Evolutionary conservation across 30 jellyfish, hydroid and myxozoan genomes (phyloP).

Genomic region (Aurelia aurita complex sp. Pacific): DNA sequence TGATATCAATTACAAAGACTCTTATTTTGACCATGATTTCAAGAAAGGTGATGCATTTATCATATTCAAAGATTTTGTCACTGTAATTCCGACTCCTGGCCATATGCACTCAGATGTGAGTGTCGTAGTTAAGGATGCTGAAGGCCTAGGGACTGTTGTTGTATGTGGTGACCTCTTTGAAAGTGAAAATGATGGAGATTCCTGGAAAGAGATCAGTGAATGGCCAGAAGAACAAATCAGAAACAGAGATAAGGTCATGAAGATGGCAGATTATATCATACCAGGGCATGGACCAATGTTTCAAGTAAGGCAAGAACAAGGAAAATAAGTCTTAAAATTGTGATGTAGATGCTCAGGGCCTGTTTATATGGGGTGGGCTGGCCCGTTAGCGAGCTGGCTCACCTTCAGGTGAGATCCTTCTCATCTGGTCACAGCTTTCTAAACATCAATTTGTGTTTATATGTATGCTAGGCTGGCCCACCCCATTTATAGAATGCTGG

Average conservation of each 20-base stretch:
- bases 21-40: slow-evolving; percentile 75
- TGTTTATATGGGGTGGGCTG: too few relatives aligned
- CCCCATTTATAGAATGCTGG: too few relatives aligned
- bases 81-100: slow-evolving; percentile 96
- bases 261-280: slow-evolving; percentile 77
- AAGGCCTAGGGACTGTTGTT: slow-evolving; percentile 79
- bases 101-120: slow-evolving; percentile 93
- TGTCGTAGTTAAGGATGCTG: slow-evolving; percentile 57
- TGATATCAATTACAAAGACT: slow-evolving; percentile 82
- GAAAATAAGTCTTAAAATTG: too few relatives aligned
- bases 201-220: slow-evolving; percentile 89
- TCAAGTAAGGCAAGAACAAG: slow-evolving; percentile 12
- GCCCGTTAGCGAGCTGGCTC: too few relatives aligned
- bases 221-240: slow-evolving; percentile 76
- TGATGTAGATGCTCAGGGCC: too few relatives aligned
- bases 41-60: slow-evolving; percentile 67
- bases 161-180: slow-evolving; percentile 98
- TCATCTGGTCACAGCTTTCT: too few relatives aligned
- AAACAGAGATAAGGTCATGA: slow-evolving; percentile 57
- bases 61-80: slow-evolving; percentile 43
- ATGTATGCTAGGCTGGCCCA: too few relatives aligned
- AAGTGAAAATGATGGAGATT: slow-evolving; percentile 75
- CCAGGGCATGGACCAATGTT: slow-evolving; percentile 99
- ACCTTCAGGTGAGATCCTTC: too few relatives aligned
- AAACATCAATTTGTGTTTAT: too few relatives aligned